Base-by-base conservation (phyloP, 2,113 vertebrate genomes). In the Gymnarchus niloticus region DNA sequence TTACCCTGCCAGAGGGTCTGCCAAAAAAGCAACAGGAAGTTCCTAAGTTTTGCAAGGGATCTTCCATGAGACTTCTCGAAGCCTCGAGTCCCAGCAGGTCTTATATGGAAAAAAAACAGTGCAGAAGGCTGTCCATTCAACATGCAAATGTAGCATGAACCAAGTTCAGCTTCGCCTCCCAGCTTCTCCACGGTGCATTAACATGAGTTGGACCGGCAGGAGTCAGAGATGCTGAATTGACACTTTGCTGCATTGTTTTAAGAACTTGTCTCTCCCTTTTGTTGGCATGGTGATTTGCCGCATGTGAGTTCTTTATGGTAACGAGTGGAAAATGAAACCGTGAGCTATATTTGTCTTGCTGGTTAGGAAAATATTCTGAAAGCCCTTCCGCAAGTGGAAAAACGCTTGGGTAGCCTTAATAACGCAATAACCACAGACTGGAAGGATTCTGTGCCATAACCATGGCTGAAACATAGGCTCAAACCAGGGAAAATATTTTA, bases 311-410 rank as follows among this genome's bases (percentile, higher is more conserved):
- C 85, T 41, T 85, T 51, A 90, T 89, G 83, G 92, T 92, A 93
- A 93, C 85, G 87, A 93, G 90, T 21, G 92, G 91, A 94, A 94
- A 94, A 91, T 88, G 37, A 88, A 87, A 90, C 87, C 89, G 86
- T 81, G 83, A 90, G 89, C 88, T 91, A 88, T 90, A 92, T 92
- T 92, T 91, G 88, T 91, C 89, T 88, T 87, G 61, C 83, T 87
- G 88, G 77, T 89, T 90, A 88, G 92, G 91, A 93, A 94, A 94
- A 21, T 89, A 89, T 92, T 92, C 88, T 84, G 10, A 48, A 85
- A 89, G 84, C 81, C 85, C 87, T 80, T 84, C 85, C 88, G 86
- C 84, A 25, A 49, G 87, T 90, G 92, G 85, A 90, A 92, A 89
- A 92, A 82, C 86, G 84, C 10, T 51, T 56, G 69, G 48, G 41